These are phyloP conservation scores for Lithophane socia DNA, from an alignment of 2,888 invertebrate species.

Conservation along the genomic window DNA sequence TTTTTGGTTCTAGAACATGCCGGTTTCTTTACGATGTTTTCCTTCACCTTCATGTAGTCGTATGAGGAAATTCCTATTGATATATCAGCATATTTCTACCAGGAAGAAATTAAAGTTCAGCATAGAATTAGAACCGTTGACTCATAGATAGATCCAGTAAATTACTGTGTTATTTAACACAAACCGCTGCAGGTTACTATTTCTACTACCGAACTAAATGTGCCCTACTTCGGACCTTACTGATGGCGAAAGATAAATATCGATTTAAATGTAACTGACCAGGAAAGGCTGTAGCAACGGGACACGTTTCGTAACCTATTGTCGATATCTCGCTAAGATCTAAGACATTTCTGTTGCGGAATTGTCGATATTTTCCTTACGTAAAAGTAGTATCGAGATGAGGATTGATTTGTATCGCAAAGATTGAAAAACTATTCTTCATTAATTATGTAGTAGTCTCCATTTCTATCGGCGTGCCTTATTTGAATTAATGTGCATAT, in stretches of 20 bases:
- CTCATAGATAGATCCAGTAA: conserved; percentile 28
- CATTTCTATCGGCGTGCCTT: conserved; percentile 9
- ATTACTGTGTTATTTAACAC: conserved; percentile 49
- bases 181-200: conserved; percentile 52
- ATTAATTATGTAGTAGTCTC: conserved; percentile 32
- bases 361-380: conserved; percentile 66
- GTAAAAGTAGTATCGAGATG: conserved; percentile 57
- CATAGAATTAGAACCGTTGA: conserved; percentile 18
- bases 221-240: conserved; percentile 52
- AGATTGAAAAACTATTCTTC: conserved; percentile 28
- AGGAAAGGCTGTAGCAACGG: conserved; percentile 73
- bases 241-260: conserved; percentile 60
- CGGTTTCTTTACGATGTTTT: too few relatives aligned
- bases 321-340: conserved; percentile 65
- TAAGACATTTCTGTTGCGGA: conserved; percentile 61
- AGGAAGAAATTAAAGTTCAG: conserved; percentile 26
- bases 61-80: not conserved
- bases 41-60: not conserved
- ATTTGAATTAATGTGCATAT: conserved; percentile 45
- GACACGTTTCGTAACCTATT: conserved; percentile 73
- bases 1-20: too few relatives aligned
- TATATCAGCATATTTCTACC: not conserved
- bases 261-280: conserved; percentile 70
- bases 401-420: conserved; percentile 33
- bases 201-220: conserved; percentile 46